Evolutionary conservation across 2,888 invertebrate genomes (phyloP).

Genomic region (Atherix ibis): DNA sequence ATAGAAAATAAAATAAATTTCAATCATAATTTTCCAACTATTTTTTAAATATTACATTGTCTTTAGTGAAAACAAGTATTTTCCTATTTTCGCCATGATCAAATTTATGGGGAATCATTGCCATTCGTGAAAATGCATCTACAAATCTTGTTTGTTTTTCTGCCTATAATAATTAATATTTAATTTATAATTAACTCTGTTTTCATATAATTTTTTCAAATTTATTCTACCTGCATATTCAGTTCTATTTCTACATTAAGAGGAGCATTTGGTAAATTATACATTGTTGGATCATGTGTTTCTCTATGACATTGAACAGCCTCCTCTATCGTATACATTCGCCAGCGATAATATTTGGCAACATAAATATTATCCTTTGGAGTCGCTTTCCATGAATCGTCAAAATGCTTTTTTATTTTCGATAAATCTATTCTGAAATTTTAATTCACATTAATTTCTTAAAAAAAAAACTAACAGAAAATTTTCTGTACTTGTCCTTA

Average conservation of each 20-base stretch:
- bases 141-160: slow-evolving; percentile 42
- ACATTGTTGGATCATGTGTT: slow-evolving; percentile 68
- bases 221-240: slow-evolving; percentile 67
- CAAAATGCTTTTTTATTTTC: slow-evolving; percentile 37
- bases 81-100: slow-evolving; percentile 49
- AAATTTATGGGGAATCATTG: slow-evolving; percentile 51
- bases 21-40: background rate
- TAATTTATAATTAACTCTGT: background rate
- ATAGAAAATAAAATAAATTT: background rate
- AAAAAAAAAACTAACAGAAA: too few species aligned
- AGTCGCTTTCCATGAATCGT: slow-evolving; percentile 40
- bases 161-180: slow-evolving; percentile 1
- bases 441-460: too few species aligned
- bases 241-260: slow-evolving; percentile 58
- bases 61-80: slow-evolving; percentile 61
- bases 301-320: slow-evolving; percentile 66
- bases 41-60: slow-evolving; percentile 27
- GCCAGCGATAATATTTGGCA: slow-evolving; percentile 39
- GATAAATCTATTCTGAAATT: slow-evolving; percentile 30
- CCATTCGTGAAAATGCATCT: slow-evolving; percentile 50
- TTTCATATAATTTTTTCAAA: too few species aligned
- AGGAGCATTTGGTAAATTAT: slow-evolving; percentile 55
- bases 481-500: slow-evolving; percentile 38
- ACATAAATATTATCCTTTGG: slow-evolving; percentile 50
- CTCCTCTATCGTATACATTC: slow-evolving; percentile 51